These are phyloP conservation scores for Cheilosia soror DNA, from an alignment of 2,888 invertebrate species.

Conservation along the genomic window DNA sequence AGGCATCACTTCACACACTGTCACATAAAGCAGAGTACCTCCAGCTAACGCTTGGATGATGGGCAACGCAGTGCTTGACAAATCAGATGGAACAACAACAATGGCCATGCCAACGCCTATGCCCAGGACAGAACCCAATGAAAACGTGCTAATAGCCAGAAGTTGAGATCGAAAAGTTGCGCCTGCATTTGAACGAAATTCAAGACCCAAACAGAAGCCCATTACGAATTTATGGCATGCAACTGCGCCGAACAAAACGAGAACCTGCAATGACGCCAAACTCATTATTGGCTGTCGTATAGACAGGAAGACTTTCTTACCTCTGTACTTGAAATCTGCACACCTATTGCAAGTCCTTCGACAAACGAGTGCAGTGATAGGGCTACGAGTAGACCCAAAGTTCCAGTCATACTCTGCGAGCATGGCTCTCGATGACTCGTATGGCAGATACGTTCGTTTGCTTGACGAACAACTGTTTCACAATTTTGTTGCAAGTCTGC, in stretches of 20 bases:
- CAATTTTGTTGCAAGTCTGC: conserved; percentile 62
- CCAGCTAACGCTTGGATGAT: conserved; percentile 90
- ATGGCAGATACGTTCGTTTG: conserved; percentile 85
- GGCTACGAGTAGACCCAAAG: conserved; percentile 88
- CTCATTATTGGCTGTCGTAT: conserved; percentile 64
- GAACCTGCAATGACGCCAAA: conserved; percentile 85
- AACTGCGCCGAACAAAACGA: conserved; percentile 88
- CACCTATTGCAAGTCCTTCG: conserved; percentile 92
- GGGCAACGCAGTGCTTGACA: conserved; percentile 84
- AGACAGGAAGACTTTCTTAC: conserved; percentile 82
- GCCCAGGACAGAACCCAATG: conserved; percentile 88
- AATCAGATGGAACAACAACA: conserved; percentile 84
- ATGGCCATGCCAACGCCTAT: conserved; percentile 88
- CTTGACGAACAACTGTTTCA: conserved; percentile 78
- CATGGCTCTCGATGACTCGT: conserved; percentile 88
- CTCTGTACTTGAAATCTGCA: conserved; percentile 87
- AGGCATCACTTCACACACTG: conserved; percentile 90
- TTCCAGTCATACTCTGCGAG: conserved; percentile 86
- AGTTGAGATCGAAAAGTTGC: conserved; percentile 84
- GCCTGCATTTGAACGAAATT: conserved; percentile 86
- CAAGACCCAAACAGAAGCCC: conserved; percentile 91
- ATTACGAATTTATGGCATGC: conserved; percentile 92
- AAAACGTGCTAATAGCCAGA: conserved; percentile 87
- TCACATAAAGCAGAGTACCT: conserved; percentile 91
- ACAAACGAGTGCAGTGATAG: conserved; percentile 91